Base-by-base conservation (phyloP, 64 coral and sea anemone species). In the Stichodactyla helianthus region DNA sequence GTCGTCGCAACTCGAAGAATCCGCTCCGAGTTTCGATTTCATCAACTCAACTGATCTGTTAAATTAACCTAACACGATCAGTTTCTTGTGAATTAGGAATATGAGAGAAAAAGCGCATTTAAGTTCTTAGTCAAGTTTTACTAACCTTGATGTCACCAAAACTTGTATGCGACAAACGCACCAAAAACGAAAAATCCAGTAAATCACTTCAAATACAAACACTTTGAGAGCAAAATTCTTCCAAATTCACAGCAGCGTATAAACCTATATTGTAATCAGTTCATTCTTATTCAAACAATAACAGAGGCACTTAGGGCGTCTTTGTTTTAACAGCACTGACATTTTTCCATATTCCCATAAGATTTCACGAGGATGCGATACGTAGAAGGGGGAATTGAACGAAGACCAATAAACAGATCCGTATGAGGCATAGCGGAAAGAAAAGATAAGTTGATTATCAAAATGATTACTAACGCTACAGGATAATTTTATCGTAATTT, bases 221-320 rank as follows among this genome's bases (percentile, higher is more conserved):
- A 81, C 13, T 81, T 54, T 81, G 18, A 54, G 52, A 81, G 16
- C 6, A 81, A 44, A 52, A 35, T 50, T 50, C 35, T 81, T 81
- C 20, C 7, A 81, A 54, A 81, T 81, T 81, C 78, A 81, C 51
- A 51, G 78, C 78, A 54, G 50, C 78, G 78, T 81, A 81, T 81
- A 81, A 74, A 81, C 50, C 35, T 81, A 81, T 81, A 81, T 81
- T 81, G 17, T 81, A 81, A 81, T 81, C 78, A 81, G 78, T 81
- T 50, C 53, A 81, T 81, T 81, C 78, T 81, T 81, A 81, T 81
- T 81, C 78, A 81, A 81, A 81, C 78, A 81, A 81, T 81, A 51
- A 51, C 78, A 81, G 18, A 81, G 16, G 18, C 78, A 52, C 78
- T 81, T 52, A 23, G 78, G 78, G 78, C 78, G 78, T 19, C 78